A percentile compares a stretch with the other conserved stretches of the same genome.
Evolutionary conservation across 53 echinoderm and acorn worm species (phyloP).

Genomic region (Henricia sp.): DNA sequence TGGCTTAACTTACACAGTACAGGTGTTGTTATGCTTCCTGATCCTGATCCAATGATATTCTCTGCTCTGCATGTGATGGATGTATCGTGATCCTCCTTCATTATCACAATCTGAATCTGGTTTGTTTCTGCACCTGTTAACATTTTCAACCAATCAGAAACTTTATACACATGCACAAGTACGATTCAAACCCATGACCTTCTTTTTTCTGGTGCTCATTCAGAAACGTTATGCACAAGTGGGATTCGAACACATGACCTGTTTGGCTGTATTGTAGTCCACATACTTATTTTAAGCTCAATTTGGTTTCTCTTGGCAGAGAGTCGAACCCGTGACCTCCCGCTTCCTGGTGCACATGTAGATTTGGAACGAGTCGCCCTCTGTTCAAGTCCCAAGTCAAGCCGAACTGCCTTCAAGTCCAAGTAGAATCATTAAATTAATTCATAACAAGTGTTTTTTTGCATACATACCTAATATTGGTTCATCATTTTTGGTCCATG

Average conservation of each 20-base stretch:
- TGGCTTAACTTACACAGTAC: conserved; percentile 78
- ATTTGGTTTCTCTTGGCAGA: too few relatives aligned
- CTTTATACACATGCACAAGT: not conserved
- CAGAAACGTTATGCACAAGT: too few relatives aligned
- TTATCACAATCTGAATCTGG: conserved; percentile 68
- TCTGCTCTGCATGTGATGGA: conserved; percentile 71
- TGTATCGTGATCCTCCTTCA: conserved; percentile 76
- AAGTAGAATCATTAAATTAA: too few relatives aligned
- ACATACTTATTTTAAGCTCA: too few relatives aligned
- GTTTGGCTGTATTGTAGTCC: too few relatives aligned
- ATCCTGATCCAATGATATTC: conserved; percentile 73
- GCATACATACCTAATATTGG: conserved; percentile 83
- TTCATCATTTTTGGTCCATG: conserved; percentile 82
- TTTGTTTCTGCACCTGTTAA: conserved; percentile 57
- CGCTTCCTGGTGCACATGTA: too few relatives aligned
- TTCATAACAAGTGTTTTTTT: too few relatives aligned
- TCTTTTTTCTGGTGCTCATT: not conserved
- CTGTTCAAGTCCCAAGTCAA: too few relatives aligned
- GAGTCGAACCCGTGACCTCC: too few relatives aligned
- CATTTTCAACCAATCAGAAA: not conserved
- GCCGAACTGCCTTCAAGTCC: too few relatives aligned
- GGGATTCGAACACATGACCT: too few relatives aligned
- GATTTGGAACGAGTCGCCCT: too few relatives aligned
- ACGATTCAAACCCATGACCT: not conserved
- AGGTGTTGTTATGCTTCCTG: conserved; percentile 65